A percentile compares a stretch with the other conserved stretches of the same genome.
Conservation (phyloP, 2,797 vertebrate species). For the Aselliscus stoliczkanus region DNA sequence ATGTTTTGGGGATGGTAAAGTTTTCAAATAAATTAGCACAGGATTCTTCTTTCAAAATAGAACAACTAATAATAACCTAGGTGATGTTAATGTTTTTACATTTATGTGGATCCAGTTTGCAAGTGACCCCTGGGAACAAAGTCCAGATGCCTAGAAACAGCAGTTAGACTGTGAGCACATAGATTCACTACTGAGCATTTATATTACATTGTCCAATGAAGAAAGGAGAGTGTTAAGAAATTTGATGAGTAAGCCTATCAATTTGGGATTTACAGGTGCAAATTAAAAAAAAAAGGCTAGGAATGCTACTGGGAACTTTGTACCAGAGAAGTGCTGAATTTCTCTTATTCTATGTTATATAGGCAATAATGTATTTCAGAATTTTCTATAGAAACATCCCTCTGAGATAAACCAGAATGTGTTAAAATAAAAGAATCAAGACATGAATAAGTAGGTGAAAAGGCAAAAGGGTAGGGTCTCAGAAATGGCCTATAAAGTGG, state of each 20-base stretch:
- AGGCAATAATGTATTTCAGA: neutral
- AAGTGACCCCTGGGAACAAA: neutral
- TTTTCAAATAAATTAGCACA: slow-evolving; percentile 51
- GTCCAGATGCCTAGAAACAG: neutral
- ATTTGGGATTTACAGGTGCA: neutral
- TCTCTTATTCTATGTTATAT: neutral
- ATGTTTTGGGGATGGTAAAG: neutral
- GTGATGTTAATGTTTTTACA: slow-evolving; percentile 18
- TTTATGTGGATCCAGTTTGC: slow-evolving; percentile 14
- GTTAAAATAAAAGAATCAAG: neutral
- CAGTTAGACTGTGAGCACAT: neutral
- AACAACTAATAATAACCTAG: slow-evolving; percentile 12
- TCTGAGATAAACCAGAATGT: neutral
- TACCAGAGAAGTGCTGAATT: neutral
- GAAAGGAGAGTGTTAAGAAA: neutral
- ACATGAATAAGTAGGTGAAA: neutral
- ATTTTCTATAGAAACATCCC: neutral
- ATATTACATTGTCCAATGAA: neutral
- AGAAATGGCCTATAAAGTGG: neutral
- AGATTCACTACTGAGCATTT: neutral
- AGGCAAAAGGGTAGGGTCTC: neutral
- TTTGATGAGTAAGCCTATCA: slow-evolving; percentile 8
- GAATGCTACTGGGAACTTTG: neutral
- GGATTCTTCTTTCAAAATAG: slow-evolving; percentile 39
- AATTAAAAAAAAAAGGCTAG: neutral